phyloP scores from a whole-genome alignment of 2,113 vertebrate species.

The Chloropsis cyanopogon region DNA sequence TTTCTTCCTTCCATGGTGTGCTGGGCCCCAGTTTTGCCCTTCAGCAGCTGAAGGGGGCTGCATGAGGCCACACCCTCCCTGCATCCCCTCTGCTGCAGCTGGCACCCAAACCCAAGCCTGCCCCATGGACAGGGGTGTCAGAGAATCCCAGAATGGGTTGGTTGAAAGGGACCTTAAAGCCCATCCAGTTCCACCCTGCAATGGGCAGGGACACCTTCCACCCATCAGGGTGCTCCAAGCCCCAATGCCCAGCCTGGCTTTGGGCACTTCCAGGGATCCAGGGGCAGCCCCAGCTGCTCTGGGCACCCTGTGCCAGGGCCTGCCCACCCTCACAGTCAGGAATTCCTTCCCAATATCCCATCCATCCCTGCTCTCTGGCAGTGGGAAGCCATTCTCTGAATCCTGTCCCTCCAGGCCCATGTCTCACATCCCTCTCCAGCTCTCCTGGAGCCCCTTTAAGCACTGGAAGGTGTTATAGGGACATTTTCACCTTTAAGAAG shows the following conservation, averaged over 20 bases:
- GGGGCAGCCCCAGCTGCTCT: neutral
- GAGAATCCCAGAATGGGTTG: neutral
- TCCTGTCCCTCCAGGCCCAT: neutral
- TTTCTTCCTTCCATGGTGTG: accelerated
- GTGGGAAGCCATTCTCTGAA: neutral
- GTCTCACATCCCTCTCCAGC: neutral
- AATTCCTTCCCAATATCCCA: neutral
- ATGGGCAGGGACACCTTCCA: neutral
- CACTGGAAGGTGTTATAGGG: neutral
- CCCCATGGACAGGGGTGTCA: neutral
- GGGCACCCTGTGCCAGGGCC: neutral
- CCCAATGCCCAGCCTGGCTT: neutral
- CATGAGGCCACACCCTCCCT: accelerated
- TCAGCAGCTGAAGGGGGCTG: neutral
- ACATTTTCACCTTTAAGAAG: neutral
- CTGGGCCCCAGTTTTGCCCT: no score
- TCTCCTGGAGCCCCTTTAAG: neutral
- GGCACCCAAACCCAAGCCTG: neutral
- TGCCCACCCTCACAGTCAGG: accelerated
- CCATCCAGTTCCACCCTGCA: neutral
- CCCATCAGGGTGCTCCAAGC: neutral
- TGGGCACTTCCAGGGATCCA: neutral
- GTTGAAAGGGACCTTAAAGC: neutral
- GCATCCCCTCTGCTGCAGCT: neutral
- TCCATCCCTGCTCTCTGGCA: accelerated